Evolutionary conservation across 2,888 invertebrate species (phyloP).

Genomic region (Diarsia rubi): DNA sequence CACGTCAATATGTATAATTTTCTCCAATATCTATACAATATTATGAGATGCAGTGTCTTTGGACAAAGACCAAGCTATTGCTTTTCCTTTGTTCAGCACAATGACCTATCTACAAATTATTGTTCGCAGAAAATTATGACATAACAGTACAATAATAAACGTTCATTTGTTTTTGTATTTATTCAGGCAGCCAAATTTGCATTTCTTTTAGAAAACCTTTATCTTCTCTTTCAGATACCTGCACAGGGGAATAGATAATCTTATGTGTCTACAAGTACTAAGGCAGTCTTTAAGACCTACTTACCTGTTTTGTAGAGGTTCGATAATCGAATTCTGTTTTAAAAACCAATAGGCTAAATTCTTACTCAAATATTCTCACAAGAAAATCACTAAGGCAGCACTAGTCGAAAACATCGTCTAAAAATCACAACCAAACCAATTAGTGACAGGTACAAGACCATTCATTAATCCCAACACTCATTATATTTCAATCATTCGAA

Average conservation of each 20-base stretch:
- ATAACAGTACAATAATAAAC: not conserved
- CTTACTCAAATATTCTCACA: not conserved
- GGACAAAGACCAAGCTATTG: not conserved
- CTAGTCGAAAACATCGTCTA: conserved; percentile 3
- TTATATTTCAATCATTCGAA: conserved; percentile 66
- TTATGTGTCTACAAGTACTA: not conserved
- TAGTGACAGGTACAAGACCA: conserved; percentile 56
- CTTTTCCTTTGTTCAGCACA: not conserved
- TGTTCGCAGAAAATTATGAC: not conserved
- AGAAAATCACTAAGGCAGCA: conserved; percentile 15
- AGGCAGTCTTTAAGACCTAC: not conserved
- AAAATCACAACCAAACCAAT: conserved; percentile 50
- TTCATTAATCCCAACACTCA: conserved; percentile 61
- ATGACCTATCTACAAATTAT: not conserved
- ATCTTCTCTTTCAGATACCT: not conserved
- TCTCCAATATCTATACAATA: not conserved
- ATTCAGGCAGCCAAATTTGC: not conserved
- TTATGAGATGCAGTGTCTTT: not conserved
- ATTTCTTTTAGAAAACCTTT: not conserved
- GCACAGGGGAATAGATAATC: not conserved
- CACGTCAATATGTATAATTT: not conserved
- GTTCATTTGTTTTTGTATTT: not conserved
- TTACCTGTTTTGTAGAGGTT: not conserved
- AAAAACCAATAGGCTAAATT: not conserved
- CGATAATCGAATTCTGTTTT: not conserved